Evolutionary conservation across 2,888 invertebrate genomes (phyloP).

Genomic region (Leptopilina myrica): DNA sequence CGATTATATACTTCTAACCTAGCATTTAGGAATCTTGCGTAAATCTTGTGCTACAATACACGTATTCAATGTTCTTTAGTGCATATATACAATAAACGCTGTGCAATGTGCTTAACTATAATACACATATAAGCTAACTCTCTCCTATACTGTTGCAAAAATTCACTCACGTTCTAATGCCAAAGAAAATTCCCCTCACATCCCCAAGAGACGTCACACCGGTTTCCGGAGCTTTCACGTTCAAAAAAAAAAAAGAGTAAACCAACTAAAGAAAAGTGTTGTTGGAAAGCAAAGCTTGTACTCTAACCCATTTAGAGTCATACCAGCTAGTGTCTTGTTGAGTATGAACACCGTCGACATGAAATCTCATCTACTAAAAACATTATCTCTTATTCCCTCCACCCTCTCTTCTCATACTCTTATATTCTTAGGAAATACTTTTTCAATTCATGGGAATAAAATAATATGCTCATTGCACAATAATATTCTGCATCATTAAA

Average conservation of each 20-base stretch:
- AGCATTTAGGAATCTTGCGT: constrained; percentile 26
- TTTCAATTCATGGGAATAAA: too few relatives aligned
- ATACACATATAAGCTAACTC: too few relatives aligned
- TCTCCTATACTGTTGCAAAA: constrained; percentile 10
- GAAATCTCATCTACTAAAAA: constrained; percentile 26
- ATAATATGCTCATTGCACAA: too few relatives aligned
- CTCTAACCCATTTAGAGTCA: constrained; percentile 27
- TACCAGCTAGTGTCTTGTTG: constrained; percentile 30
- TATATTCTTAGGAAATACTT: too few relatives aligned
- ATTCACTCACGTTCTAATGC: constrained; percentile 17
- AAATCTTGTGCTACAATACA: neutral
- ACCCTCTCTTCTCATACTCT: too few relatives aligned
- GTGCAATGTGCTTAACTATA: too few relatives aligned
- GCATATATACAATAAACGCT: too few relatives aligned
- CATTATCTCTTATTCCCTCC: neutral
- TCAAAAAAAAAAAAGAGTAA: neutral
- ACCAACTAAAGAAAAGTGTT: constrained; percentile 1
- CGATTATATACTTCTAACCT: constrained; percentile 21
- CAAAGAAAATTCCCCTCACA: constrained; percentile 11
- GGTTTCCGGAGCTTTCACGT: constrained; percentile 29
- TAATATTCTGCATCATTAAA: too few relatives aligned
- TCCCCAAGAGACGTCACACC: constrained; percentile 21
- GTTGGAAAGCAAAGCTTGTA: constrained; percentile 19
- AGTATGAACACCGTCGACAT: constrained; percentile 14
- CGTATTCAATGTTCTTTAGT: too few relatives aligned